Evolutionary conservation across 2,113 vertebrate species (phyloP).

Genomic region (Notarius lentiginosus): DNA sequence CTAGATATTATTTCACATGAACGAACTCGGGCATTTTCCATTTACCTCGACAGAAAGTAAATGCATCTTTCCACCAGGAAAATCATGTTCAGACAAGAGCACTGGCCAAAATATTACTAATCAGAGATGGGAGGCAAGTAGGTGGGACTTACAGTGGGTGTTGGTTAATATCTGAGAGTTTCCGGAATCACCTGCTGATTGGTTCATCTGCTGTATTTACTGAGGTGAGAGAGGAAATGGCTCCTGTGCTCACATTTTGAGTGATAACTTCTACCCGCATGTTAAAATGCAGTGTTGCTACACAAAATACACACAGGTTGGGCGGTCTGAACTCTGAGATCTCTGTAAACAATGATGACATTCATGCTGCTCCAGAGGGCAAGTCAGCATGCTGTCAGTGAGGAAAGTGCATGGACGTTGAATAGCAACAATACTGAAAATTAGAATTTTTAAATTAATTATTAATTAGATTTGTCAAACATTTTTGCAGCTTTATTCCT

Average conservation of each 20-base stretch:
- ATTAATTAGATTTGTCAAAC: not conserved
- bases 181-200: not conserved
- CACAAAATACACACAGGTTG: not conserved
- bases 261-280: not conserved
- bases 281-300: not conserved
- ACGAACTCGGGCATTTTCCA: not conserved
- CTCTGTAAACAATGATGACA: not conserved
- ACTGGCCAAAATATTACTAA: not conserved
- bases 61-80: not conserved
- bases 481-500: not conserved
- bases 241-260: not conserved
- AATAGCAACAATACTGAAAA: not conserved
- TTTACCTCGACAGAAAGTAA: not conserved
- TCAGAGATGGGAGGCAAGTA: not conserved
- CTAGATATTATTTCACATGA: not conserved
- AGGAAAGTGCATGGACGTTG: not conserved
- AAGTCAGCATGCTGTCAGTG: not conserved
- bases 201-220: not conserved
- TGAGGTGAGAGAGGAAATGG: not conserved
- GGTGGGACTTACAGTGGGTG: not conserved
- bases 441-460: not conserved
- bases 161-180: too few species aligned
- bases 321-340: not conserved
- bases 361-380: not conserved
- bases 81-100: not conserved